These are phyloP conservation scores for Euspilapteryx auroguttella DNA, from an alignment of 2,888 invertebrate species.

Conservation along the genomic window DNA sequence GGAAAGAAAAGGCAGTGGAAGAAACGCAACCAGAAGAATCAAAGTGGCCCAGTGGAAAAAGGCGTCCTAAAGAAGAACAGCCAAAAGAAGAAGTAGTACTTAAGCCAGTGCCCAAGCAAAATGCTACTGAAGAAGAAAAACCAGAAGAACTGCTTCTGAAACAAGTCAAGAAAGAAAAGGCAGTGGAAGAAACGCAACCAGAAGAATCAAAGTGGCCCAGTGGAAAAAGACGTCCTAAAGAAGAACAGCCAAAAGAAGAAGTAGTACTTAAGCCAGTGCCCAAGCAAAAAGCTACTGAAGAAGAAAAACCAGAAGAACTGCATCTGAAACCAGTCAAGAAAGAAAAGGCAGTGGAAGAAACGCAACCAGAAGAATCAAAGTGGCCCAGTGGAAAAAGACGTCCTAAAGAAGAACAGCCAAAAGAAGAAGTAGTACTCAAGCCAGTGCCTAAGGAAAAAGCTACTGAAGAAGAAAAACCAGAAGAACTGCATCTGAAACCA, in stretches of 20 bases:
- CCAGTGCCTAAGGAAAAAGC: constrained; percentile 13
- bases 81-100: constrained; percentile 20
- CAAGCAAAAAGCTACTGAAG: constrained; percentile 14
- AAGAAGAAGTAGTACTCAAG: constrained; percentile 20
- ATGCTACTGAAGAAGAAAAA: constrained; percentile 18
- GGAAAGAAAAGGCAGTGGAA: constrained; percentile 23
- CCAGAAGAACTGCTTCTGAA: constrained; percentile 17
- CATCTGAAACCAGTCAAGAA: constrained; percentile 8
- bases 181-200: constrained; percentile 19
- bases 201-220: constrained; percentile 20
- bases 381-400: constrained; percentile 21
- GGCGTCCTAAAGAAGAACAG: constrained; percentile 17
- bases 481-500: constrained; percentile 13
- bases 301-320: constrained; percentile 26
- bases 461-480: constrained; percentile 14
- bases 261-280: constrained; percentile 19
- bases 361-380: constrained; percentile 18
- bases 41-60: constrained; percentile 15
- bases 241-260: constrained; percentile 18
- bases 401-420: constrained; percentile 26
- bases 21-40: constrained; percentile 15
- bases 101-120: constrained; percentile 25
- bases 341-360: constrained; percentile 15
- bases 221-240: constrained; percentile 12
- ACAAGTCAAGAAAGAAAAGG: constrained; percentile 18